Evolutionary conservation across 2,113 vertebrate genomes (phyloP).

Genomic region (Malurus elegans): DNA sequence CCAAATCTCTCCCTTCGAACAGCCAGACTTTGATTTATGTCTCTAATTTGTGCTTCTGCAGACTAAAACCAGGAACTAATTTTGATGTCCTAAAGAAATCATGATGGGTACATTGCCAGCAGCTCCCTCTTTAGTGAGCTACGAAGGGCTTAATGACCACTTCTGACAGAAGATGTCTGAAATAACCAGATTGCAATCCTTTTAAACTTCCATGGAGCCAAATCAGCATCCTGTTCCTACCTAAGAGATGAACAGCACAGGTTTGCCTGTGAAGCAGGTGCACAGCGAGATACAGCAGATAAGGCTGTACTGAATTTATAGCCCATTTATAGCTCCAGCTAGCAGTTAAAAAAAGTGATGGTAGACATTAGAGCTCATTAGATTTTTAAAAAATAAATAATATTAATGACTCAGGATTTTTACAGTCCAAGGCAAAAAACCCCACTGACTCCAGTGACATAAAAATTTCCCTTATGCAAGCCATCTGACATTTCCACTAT

Average conservation of each 20-base stretch:
- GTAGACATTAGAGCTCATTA: neutral
- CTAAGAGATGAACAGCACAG: neutral
- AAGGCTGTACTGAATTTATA: neutral
- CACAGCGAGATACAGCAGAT: neutral
- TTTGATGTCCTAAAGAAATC: neutral
- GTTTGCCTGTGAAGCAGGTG: neutral
- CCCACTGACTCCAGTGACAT: neutral
- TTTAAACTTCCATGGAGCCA: neutral
- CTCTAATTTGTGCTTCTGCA: neutral
- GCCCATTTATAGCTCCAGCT: neutral
- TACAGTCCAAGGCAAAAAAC: neutral
- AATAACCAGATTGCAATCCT: neutral
- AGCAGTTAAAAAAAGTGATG: neutral
- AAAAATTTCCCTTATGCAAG: neutral
- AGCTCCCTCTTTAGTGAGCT: neutral
- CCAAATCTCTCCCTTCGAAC: neutral
- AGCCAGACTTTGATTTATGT: neutral
- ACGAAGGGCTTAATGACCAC: neutral
- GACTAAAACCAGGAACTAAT: neutral
- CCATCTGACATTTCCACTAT: neutral
- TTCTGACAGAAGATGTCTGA: neutral
- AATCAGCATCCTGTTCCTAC: neutral
- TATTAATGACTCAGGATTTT: neutral
- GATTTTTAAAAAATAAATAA: neutral
- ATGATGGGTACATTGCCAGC: fast-evolving